Evolutionary conservation across 2,797 vertebrate genomes (phyloP).

Genomic region (Ciconia nigra): DNA sequence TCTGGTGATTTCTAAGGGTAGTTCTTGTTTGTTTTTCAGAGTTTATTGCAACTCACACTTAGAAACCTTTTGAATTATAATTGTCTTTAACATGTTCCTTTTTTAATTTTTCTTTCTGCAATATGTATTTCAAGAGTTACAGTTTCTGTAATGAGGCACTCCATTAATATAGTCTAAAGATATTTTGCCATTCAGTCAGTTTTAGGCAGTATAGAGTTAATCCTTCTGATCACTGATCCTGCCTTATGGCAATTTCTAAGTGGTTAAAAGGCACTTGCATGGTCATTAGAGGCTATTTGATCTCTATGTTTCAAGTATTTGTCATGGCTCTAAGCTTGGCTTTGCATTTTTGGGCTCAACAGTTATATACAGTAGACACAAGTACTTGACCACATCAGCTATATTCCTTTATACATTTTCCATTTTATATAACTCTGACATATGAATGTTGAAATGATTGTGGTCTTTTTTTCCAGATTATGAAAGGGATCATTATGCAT

Average conservation of each 20-base stretch:
- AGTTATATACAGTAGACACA: not conserved
- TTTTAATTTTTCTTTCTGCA: not conserved
- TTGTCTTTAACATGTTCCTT: not conserved
- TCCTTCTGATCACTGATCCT: not conserved
- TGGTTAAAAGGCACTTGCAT: not conserved
- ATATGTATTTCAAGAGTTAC: not conserved
- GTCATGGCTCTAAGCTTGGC: not conserved
- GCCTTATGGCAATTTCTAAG: not conserved
- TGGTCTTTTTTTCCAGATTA: not conserved
- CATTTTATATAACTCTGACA: not conserved
- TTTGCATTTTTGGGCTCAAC: not conserved
- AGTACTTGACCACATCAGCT: not conserved
- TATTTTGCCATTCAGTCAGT: not conserved
- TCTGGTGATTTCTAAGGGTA: not conserved
- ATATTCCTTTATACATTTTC: not conserved
- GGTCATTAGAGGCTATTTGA: not conserved
- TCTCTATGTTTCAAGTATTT: not conserved
- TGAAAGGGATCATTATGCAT: not conserved
- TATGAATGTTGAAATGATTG: not conserved
- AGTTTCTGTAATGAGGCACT: not conserved
- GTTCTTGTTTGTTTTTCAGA: not conserved
- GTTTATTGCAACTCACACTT: not conserved
- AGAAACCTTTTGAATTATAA: not conserved
- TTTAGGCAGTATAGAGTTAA: not conserved
- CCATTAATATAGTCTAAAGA: not conserved